Evolutionary conservation across 2,888 invertebrate species (phyloP).

Genomic region (Stratiomys singularior): DNA sequence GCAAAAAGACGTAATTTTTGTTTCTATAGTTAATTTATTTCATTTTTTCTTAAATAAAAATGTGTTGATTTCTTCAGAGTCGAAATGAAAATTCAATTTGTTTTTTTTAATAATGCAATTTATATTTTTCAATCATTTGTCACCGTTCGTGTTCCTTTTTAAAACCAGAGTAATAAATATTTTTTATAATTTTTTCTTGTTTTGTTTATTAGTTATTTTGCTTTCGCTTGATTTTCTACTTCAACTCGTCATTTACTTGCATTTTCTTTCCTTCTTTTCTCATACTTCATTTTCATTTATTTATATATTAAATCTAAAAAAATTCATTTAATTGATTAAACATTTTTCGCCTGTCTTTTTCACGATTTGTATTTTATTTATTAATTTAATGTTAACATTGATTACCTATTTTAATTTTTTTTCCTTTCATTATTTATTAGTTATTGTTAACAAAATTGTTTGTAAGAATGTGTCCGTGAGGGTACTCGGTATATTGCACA

Average conservation of each 20-base stretch:
- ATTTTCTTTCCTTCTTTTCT: constrained; percentile 15
- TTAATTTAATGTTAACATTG: constrained; percentile 45
- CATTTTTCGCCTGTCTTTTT: constrained; percentile 26
- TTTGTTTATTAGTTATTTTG: neutral
- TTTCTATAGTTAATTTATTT: too few relatives aligned
- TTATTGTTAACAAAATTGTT: constrained; percentile 40
- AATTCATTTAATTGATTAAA: constrained; percentile 44
- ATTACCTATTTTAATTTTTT: constrained; percentile 44
- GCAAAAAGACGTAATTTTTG: too few relatives aligned
- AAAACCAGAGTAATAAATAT: constrained; percentile 45
- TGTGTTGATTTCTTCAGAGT: too few relatives aligned
- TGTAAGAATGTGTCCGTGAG: neutral
- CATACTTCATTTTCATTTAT: constrained; percentile 20
- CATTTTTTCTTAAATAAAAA: too few relatives aligned
- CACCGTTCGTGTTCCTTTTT: constrained; percentile 16
- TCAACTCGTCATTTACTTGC: neutral
- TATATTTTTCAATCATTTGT: constrained; percentile 26
- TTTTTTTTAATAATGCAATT: constrained; percentile 45
- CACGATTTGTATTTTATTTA: constrained; percentile 19
- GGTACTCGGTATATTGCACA: neutral
- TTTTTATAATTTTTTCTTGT: constrained; percentile 26
- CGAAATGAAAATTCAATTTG: too few relatives aligned
- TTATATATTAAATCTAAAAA: constrained; percentile 40
- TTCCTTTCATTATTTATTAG: neutral
- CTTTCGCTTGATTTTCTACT: neutral